Evolutionary conservation across 2,888 invertebrate genomes (phyloP).

Genomic region (Noctua janthina): DNA sequence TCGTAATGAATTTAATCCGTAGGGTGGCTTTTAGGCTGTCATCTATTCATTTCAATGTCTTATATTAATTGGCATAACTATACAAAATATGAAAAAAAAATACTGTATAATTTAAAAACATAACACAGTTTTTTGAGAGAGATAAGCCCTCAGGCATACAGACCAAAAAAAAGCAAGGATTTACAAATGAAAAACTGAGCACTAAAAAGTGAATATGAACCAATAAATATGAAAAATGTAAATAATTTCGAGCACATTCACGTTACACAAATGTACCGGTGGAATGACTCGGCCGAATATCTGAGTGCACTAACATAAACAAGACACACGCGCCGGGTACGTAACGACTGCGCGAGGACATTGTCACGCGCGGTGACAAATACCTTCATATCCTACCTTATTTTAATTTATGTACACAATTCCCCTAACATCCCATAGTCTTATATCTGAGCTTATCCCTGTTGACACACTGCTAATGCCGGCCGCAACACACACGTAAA

Average conservation of each 20-base stretch:
- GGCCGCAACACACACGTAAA: conserved; percentile 29
- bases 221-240: conserved; percentile 37
- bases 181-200: conserved; percentile 26
- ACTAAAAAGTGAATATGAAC: conserved; percentile 34
- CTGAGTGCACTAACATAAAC: conserved; percentile 54
- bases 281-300: conserved; percentile 54
- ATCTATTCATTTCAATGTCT: background rate
- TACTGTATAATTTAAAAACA: background rate
- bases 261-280: conserved; percentile 13
- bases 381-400: conserved; percentile 45
- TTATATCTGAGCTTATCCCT: conserved; percentile 32
- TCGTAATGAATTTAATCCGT: conserved; percentile 26
- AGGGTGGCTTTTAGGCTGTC: background rate
- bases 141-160: conserved; percentile 18
- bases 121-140: background rate
- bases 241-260: conserved; percentile 29
- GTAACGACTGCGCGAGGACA: conserved; percentile 27
- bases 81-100: background rate
- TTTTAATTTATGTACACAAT: conserved; percentile 43
- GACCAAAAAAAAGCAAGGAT: conserved; percentile 22
- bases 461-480: conserved; percentile 46
- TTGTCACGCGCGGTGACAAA: conserved; percentile 42
- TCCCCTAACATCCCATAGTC: conserved; percentile 19
- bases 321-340: conserved; percentile 15
- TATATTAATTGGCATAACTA: background rate